phyloP scores from a whole-genome alignment of 2,888 invertebrate genomes.

The Standfussiana lucernea region DNA sequence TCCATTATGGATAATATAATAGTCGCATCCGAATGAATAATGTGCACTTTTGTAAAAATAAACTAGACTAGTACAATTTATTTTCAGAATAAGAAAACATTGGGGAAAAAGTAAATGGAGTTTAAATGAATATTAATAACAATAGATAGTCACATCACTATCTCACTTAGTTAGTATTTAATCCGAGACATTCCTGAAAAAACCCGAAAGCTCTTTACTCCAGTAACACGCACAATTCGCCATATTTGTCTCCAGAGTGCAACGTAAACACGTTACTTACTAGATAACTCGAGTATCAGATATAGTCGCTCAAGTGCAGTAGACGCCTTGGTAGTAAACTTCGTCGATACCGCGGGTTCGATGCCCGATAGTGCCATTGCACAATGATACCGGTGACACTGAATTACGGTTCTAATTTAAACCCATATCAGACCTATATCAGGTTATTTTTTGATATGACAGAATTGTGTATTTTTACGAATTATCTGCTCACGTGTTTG shows the following conservation, averaged over 20 bases:
- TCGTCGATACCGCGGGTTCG: slow-evolving; percentile 82
- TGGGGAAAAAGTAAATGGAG: too few species aligned
- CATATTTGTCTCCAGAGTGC: slow-evolving; percentile 60
- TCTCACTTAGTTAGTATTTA: too few species aligned
- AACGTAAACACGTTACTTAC: slow-evolving; percentile 58
- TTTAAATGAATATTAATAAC: too few species aligned
- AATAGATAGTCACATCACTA: too few species aligned
- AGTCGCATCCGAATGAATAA: too few species aligned
- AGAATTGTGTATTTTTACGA: slow-evolving; percentile 36
- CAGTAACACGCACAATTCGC: slow-evolving; percentile 42
- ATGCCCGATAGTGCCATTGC: slow-evolving; percentile 79
- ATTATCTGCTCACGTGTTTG: slow-evolving; percentile 45
- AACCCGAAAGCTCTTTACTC: slow-evolving; percentile 9
- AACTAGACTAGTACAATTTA: too few species aligned
- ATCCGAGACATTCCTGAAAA: slow-evolving; percentile 3
- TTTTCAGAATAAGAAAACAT: too few species aligned
- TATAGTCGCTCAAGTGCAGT: slow-evolving; percentile 69
- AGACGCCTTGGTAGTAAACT: slow-evolving; percentile 88
- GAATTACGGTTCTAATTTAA: slow-evolving; percentile 74
- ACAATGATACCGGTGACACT: slow-evolving; percentile 80
- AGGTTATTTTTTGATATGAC: slow-evolving; percentile 46
- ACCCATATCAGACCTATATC: slow-evolving; percentile 55
- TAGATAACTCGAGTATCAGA: slow-evolving; percentile 63
- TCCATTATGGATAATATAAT: too few species aligned
- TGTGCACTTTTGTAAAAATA: too few species aligned